phyloP scores from a whole-genome alignment of 2,797 vertebrate species.

The Xiphorhynchus erythropygius region DNA sequence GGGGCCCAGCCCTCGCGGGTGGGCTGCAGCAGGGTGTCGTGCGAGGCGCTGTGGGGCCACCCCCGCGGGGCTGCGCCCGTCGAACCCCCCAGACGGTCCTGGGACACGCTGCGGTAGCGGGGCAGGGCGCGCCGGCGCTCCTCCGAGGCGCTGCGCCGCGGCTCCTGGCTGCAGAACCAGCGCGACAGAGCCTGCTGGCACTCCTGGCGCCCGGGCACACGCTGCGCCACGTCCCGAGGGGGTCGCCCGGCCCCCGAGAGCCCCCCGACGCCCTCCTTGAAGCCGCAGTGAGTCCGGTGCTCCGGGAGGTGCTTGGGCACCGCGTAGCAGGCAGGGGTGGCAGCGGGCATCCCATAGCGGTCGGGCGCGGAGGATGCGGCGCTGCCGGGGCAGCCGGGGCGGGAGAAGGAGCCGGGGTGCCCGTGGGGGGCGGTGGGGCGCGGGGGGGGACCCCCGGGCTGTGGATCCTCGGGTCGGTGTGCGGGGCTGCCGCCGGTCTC shows the following conservation, averaged over 20 bases:
- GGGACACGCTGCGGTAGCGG: slow-evolving; percentile 90
- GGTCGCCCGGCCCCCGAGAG: slow-evolving; percentile 8
- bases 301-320: slow-evolving; percentile 58
- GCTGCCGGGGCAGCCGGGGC: not conserved
- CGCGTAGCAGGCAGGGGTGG: slow-evolving; percentile 68
- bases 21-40: slow-evolving; percentile 89
- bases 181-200: slow-evolving; percentile 91
- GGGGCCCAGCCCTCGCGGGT: slow-evolving; percentile 73
- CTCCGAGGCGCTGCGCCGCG: slow-evolving; percentile 75
- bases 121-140: slow-evolving; percentile 76
- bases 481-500: slow-evolving; percentile 57
- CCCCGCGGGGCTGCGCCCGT: slow-evolving; percentile 52
- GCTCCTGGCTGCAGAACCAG: slow-evolving; percentile 90
- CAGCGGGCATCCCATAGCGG: slow-evolving; percentile 12
- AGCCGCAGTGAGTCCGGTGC: slow-evolving; percentile 67
- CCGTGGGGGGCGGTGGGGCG: not conserved
- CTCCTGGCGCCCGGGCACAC: slow-evolving; percentile 74
- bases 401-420: slow-evolving; percentile 61
- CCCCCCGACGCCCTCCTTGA: slow-evolving; percentile 53
- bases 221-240: slow-evolving; percentile 49
- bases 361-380: slow-evolving; percentile 76
- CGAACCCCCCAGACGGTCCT: slow-evolving; percentile 86
- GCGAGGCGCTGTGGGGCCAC: slow-evolving; percentile 93
- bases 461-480: slow-evolving; percentile 81
- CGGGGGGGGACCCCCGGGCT: slow-evolving; percentile 79